Base-by-base conservation (phyloP, 2,797 vertebrate species). In the Myotis findleyi region DNA sequence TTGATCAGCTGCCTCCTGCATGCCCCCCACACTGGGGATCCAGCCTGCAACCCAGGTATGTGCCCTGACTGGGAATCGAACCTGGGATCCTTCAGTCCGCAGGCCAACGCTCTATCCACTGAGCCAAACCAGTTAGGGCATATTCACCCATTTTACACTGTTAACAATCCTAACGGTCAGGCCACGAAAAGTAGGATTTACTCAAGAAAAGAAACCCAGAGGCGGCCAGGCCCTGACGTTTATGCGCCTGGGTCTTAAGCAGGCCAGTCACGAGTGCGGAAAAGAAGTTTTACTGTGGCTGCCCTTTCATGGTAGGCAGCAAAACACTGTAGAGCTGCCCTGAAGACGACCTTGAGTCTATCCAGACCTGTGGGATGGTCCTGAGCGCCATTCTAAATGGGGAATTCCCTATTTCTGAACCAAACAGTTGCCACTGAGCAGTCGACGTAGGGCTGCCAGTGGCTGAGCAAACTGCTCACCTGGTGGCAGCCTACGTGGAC, bases 331-430 rank as follows among this genome's bases (percentile, higher is more conserved):
- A 76, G 55, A 95, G 66, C 47, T 51, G 25, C 27, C 87, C 23
- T 88, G 47, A 72, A 89, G 53, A 84, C 71, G 23, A 90, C n/a
- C 79, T 82, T 64, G 20, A 59, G 27, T 66, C 59, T 69, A 55
- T 69, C 33, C 86, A 86, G 72, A 71, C 79, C 23, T 25, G 21
- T 1, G 38, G 49, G 25, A 75, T 41, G 53, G 47, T 53, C 38
- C 18, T 44, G 66, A 57, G 71, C 33, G 51, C 55, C 79, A 89
- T 75, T 88, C 51, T 94, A 93, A 92, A 38, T 82, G 83, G 87
- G 95, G 86, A 96, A 93, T 93, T 96, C 96, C 94, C 89, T 87
- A 91, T 97, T 96, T 94, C 84, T 96, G 89, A 98, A 96, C 93
- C 96, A 98, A 89, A 89, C 10, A 44, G 44, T 44, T 11, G 44